Percentiles rank a stretch among this genome's conserved stretches.
phyloP scores from a whole-genome alignment of 2,797 vertebrate genomes.

The Naso thynnoides region DNA sequence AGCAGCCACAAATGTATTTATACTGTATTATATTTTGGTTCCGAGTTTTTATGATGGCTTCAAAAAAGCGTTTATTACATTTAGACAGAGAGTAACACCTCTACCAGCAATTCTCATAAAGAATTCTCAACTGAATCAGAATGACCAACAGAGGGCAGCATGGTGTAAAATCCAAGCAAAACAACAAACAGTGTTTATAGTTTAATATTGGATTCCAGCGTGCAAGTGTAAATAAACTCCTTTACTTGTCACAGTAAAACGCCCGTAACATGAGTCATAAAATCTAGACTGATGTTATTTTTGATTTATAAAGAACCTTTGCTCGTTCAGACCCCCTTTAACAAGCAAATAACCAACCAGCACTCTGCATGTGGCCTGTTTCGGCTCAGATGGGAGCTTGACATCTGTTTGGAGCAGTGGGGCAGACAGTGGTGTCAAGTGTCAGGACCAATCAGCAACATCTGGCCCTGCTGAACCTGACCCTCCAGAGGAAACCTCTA shows the following conservation, averaged over 20 bases:
- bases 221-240: conserved; percentile 24
- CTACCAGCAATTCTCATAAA: neutral
- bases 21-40: neutral
- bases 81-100: neutral
- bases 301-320: neutral
- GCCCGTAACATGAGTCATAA: neutral
- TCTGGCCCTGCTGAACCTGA: conserved; percentile 73
- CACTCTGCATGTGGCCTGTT: neutral
- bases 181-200: conserved; percentile 32
- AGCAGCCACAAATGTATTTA: neutral
- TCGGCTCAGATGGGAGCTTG: conserved; percentile 41
- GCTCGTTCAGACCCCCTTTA: neutral
- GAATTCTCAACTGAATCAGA: neutral
- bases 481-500: conserved; percentile 73
- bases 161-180: conserved; percentile 36
- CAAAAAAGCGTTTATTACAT: neutral
- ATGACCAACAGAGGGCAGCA: conserved; percentile 71
- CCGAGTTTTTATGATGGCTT: neutral
- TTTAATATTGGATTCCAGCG: conserved; percentile 8
- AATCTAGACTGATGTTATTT: neutral
- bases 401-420: conserved; percentile 54
- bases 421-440: conserved; percentile 31
- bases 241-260: conserved; percentile 29
- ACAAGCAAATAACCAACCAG: neutral
- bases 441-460: conserved; percentile 65